Percentiles rank a stretch among this genome's conserved stretches.
Evolutionary conservation across 2,797 vertebrate species (phyloP).

Genomic region (Squalus acanthias): DNA sequence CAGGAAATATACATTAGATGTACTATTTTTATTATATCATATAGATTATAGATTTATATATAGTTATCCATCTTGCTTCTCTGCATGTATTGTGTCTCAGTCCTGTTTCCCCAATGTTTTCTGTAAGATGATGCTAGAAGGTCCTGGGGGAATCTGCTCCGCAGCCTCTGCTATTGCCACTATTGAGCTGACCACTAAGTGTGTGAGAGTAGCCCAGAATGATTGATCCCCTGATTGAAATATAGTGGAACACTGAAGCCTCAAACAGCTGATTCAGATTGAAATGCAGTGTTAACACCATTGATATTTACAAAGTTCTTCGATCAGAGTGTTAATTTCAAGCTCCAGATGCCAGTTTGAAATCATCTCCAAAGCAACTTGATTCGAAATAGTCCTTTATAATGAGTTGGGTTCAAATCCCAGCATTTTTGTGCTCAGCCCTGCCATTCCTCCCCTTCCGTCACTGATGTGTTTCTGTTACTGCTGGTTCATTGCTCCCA

Average conservation of each 20-base stretch:
- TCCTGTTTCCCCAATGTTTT: too few species aligned
- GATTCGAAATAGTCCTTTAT: background rate
- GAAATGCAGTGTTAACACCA: too few species aligned
- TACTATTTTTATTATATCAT: too few species aligned
- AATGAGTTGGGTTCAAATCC: background rate
- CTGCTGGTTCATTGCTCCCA: background rate
- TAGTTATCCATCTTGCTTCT: too few species aligned
- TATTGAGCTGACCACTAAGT: background rate
- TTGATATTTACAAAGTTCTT: background rate
- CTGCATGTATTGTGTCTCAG: too few species aligned
- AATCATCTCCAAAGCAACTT: background rate
- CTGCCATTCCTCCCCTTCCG: background rate
- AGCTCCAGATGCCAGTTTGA: background rate
- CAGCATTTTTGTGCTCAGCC: background rate
- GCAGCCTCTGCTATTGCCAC: background rate
- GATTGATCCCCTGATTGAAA: background rate
- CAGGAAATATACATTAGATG: too few species aligned
- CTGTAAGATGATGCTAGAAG: background rate
- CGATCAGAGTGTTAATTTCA: background rate
- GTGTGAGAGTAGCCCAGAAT: background rate
- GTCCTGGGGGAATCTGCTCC: background rate
- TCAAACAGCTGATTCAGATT: background rate
- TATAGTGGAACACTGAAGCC: background rate
- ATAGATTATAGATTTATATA: too few species aligned
- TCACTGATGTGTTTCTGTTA: background rate